Base-by-base conservation (phyloP, 1,140 invertebrate genomes). In the Euura saliciscinereae region DNA sequence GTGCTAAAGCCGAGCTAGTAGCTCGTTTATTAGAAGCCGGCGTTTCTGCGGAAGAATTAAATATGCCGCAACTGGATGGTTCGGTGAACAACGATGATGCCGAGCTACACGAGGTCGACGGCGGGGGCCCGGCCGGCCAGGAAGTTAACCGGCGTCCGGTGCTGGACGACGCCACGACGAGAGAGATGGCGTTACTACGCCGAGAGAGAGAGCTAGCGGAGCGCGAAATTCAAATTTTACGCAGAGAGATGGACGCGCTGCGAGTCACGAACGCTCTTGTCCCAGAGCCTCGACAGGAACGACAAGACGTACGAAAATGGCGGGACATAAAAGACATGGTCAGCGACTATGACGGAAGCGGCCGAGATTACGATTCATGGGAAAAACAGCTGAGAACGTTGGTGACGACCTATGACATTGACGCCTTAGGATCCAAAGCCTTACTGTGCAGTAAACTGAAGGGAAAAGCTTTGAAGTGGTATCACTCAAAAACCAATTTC, bases 261-360 rank as follows among this genome's bases (percentile, higher is more conserved):
- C 13, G 65, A 65, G n/a, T 7, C 64, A 28, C 65, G 6, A 10
- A 45, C 2, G 51, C 44, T 44, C n/a, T 13, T 10, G 13, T 10
- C 8, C 59, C 13, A 64, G 8, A 64, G 59, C 13, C 59, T 13
- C 8, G 59, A 13, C 13, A 64, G 8, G 13, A 10, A 13, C 8
- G 8, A 64, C 59, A 64, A 64, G 59, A 13, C 8, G 13, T 2
- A 13, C 59, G 8, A 1, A 28, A 65, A 43, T 69, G 64, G 65
- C 51, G 6, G 0, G 71, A 73, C 28, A 42, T 75, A 3, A 77
- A 71, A 45, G 69, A 70, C 11, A 66, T 78, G 68, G n/a, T 78
- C 2, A 70, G 64, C 42, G 71, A 74, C 8, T 78, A 72, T 45
- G 59, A 69, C 4, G 74, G 75, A 44, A 11, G 11, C 2, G 71